These are phyloP conservation scores for Heliocidaris tuberculata DNA, from an alignment of 35 echinoderm and acorn worm genomes.

Conservation along the genomic window DNA sequence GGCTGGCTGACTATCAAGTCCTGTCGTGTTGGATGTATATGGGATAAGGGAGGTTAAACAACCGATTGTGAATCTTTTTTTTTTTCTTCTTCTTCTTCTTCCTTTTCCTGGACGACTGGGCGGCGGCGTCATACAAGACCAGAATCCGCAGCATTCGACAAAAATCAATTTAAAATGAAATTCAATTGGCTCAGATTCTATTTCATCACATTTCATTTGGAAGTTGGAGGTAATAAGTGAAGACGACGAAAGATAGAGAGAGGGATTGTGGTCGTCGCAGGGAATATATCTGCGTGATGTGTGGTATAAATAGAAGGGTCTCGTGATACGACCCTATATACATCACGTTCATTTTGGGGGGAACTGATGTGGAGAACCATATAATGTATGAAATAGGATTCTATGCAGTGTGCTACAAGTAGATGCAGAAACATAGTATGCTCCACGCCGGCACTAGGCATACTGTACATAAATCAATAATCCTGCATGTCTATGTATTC, in stretches of 20 bases:
- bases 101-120: not conserved
- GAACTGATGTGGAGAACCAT: not conserved
- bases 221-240: conserved; percentile 11
- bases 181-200: conserved; percentile 3
- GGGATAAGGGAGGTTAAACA: not conserved
- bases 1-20: not conserved
- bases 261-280: not conserved
- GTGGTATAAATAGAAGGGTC: not conserved
- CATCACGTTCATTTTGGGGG: not conserved
- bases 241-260: conserved; percentile 8
- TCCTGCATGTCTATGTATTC: not conserved
- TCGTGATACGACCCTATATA: not conserved
- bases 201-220: conserved; percentile 12
- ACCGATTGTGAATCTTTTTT: not conserved
- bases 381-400: not conserved
- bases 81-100: not conserved
- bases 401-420: not conserved
- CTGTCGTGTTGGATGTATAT: not conserved
- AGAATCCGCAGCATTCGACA: conserved; percentile 7
- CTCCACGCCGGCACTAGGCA: not conserved
- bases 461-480: conserved; percentile 19
- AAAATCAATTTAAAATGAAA: conserved; percentile 14
- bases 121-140: not conserved
- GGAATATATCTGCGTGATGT: not conserved
- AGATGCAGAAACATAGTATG: conserved; percentile 10